Conservation (phyloP, 2,888 invertebrate genomes). For the Caenorhabditis sp. region DNA sequence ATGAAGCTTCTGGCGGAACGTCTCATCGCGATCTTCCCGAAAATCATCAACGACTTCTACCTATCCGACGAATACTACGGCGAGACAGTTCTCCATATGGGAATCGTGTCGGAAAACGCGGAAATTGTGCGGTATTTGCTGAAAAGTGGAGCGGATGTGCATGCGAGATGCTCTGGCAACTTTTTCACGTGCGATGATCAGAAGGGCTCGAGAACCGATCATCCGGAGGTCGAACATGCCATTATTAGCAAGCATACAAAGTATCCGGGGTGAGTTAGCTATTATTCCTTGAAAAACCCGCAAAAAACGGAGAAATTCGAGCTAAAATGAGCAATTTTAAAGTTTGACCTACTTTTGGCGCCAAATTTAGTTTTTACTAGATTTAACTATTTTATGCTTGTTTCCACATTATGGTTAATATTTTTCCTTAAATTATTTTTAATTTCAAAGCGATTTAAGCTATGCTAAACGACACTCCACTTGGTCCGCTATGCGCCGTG, state of each 20-base stretch:
- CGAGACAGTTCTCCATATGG: conserved; percentile 89
- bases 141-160: conserved; percentile 89
- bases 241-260: conserved; percentile 90
- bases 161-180: conserved; percentile 89
- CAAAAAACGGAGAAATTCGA: background rate
- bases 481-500: too few relatives aligned
- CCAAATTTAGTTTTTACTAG: too few relatives aligned
- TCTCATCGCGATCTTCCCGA: conserved; percentile 94
- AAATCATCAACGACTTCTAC: conserved; percentile 88
- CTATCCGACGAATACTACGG: conserved; percentile 81
- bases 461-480: too few relatives aligned
- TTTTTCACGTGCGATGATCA: conserved; percentile 99
- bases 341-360: too few relatives aligned
- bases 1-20: conserved; percentile 90
- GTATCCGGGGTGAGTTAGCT: conserved; percentile 89
- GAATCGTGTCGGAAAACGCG: conserved; percentile 98
- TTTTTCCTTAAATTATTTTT: too few relatives aligned
- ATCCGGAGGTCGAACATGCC: conserved; percentile 93
- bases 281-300: too few relatives aligned
- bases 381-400: too few relatives aligned
- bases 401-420: too few relatives aligned
- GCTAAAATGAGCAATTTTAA: background rate
- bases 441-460: too few relatives aligned
- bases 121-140: conserved; percentile 96
- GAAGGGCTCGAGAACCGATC: conserved; percentile 88